Conservation (phyloP, 2,113 vertebrate species). For the Entelurus aequoreus region DNA sequence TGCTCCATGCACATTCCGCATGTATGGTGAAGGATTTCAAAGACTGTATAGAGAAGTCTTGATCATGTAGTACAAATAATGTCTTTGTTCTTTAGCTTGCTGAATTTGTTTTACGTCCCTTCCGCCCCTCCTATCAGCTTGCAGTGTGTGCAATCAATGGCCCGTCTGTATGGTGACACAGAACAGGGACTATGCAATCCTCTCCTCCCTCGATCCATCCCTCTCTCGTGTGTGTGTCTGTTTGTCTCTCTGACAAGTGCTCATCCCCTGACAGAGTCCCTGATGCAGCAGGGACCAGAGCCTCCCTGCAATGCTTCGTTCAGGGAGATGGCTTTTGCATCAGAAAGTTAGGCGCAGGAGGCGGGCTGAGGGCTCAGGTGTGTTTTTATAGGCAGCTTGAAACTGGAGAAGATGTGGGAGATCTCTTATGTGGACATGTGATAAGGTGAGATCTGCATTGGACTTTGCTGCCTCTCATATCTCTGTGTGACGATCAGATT, state of each 20-base stretch:
- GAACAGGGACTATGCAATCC: conserved; percentile 52
- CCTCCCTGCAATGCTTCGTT: conserved; percentile 45
- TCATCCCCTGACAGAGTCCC: conserved; percentile 50
- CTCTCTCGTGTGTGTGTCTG: neutral
- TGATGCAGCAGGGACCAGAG: conserved; percentile 57
- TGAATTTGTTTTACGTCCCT: conserved; percentile 51
- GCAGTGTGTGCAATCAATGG: conserved; percentile 62
- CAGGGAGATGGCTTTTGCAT: conserved; percentile 36
- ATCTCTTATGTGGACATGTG: conserved; percentile 32
- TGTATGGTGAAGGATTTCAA: conserved; percentile 23
- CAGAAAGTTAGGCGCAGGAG: conserved; percentile 32
- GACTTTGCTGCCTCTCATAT: conserved; percentile 10
- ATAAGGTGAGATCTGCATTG: conserved; percentile 20
- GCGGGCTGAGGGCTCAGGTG: conserved; percentile 52
- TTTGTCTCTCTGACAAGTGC: conserved; percentile 38
- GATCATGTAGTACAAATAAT: conserved; percentile 53
- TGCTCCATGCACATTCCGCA: conserved; percentile 1
- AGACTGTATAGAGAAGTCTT: conserved; percentile 36
- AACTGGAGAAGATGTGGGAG: conserved; percentile 36
- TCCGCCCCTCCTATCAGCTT: conserved; percentile 59
- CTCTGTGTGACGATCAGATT: conserved; percentile 25
- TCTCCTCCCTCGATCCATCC: conserved; percentile 9
- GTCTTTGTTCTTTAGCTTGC: conserved; percentile 52
- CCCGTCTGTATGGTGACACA: conserved; percentile 61
- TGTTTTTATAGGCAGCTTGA: conserved; percentile 8